phyloP scores from a whole-genome alignment of 2,888 invertebrate genomes.

The Sinotaia quadrata region DNA sequence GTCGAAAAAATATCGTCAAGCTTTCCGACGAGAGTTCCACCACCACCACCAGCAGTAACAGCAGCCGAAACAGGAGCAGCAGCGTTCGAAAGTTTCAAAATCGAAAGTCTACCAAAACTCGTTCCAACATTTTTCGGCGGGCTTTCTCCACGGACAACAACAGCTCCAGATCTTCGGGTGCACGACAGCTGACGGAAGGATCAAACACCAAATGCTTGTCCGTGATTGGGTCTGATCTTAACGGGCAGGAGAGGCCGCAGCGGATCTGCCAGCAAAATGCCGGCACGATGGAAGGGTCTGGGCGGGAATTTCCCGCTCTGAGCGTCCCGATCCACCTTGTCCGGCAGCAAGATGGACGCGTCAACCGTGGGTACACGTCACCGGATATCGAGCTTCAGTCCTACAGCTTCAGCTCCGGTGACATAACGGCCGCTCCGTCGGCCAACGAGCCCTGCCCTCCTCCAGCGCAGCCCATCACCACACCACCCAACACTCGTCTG shows the following conservation, averaged over 20 bases:
- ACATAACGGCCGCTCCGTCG: neutral
- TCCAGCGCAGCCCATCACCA: neutral
- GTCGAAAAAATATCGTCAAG: neutral
- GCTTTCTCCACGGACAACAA: conserved; percentile 29
- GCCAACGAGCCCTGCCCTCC: neutral
- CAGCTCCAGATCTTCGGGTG: conserved; percentile 22
- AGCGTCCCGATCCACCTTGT: conserved; percentile 20
- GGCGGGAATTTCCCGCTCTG: conserved; percentile 23
- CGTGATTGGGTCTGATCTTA: neutral
- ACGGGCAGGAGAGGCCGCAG: neutral
- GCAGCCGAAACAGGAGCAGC: neutral
- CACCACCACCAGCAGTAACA: conserved; percentile 2
- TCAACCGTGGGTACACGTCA: conserved; percentile 66
- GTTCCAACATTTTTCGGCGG: neutral
- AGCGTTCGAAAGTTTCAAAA: neutral
- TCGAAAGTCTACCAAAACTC: neutral
- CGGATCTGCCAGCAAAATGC: conserved; percentile 27
- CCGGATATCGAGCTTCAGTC: conserved; percentile 66
- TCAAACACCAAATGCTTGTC: neutral
- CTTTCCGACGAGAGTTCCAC: neutral
- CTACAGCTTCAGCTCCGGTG: conserved; percentile 42
- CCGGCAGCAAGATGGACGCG: conserved; percentile 54
- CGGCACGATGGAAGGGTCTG: conserved; percentile 36
- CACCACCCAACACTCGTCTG: conserved; percentile 14
- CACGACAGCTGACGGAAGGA: neutral